phyloP scores from a whole-genome alignment of 35 echinoderm and acorn worm genomes.

The Lytechinus pictus region DNA sequence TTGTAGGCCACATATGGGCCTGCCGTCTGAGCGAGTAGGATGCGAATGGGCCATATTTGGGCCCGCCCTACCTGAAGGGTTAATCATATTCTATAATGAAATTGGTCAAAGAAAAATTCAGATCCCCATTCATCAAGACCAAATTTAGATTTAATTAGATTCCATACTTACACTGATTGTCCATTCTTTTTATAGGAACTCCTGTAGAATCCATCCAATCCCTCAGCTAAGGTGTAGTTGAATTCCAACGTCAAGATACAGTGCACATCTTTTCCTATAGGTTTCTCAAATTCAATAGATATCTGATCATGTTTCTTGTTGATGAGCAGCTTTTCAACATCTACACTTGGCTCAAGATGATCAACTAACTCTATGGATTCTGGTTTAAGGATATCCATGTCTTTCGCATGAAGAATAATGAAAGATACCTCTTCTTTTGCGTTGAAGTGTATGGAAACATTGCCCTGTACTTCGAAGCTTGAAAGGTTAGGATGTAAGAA shows the following conservation, averaged over 20 bases:
- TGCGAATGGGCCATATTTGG: too few relatives aligned
- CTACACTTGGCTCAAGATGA: not conserved
- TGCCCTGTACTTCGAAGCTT: conserved; percentile 52
- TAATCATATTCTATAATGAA: too few relatives aligned
- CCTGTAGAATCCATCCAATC: conserved; percentile 76
- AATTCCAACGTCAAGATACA: conserved; percentile 66
- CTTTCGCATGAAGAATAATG: conserved; percentile 78
- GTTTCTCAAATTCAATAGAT: conserved; percentile 60
- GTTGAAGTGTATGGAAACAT: conserved; percentile 51
- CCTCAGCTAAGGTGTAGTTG: conserved; percentile 54
- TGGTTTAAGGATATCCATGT: conserved; percentile 62
- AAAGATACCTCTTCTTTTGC: conserved; percentile 15
- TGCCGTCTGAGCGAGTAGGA: too few relatives aligned
- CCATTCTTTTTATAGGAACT: conserved; percentile 70
- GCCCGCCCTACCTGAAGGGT: too few relatives aligned
- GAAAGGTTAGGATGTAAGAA: conserved; percentile 77
- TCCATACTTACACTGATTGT: conserved; percentile 63
- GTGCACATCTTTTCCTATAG: not conserved
- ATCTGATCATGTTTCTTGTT: conserved; percentile 45
- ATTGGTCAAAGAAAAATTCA: too few relatives aligned
- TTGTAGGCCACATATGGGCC: too few relatives aligned
- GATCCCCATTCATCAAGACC: too few relatives aligned
- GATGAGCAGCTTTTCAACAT: conserved; percentile 49
- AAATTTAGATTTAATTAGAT: not conserved
- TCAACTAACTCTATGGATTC: not conserved